Conservation (phyloP, 2,797 vertebrate species). For the Alosa sapidissima region DNA sequence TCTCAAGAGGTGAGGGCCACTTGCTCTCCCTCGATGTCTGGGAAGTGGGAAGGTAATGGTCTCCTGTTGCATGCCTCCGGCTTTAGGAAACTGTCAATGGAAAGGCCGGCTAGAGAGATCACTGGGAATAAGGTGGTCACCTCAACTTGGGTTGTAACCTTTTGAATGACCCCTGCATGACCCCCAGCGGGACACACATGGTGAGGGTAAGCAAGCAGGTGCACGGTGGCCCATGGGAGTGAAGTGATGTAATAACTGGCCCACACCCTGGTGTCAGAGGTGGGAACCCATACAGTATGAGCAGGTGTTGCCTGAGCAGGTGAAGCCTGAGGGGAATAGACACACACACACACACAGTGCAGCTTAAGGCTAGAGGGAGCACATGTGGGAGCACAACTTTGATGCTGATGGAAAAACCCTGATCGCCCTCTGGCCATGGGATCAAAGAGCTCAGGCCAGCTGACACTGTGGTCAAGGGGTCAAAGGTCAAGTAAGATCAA, state of each 20-base stretch:
- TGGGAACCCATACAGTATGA: neutral
- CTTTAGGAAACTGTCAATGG: neutral
- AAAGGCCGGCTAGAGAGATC: neutral
- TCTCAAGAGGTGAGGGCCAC: neutral
- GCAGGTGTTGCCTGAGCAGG: neutral
- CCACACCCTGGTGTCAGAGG: constrained; percentile 6
- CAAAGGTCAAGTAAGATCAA: constrained; percentile 40
- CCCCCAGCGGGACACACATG: neutral
- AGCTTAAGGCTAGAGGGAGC: constrained; percentile 33
- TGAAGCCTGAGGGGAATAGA: neutral
- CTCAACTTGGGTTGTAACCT: neutral
- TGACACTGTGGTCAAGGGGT: constrained; percentile 31
- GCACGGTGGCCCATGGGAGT: neutral
- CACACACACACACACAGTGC: constrained; percentile 24
- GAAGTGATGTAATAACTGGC: neutral
- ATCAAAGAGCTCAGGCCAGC: constrained; percentile 42
- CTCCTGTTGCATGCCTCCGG: neutral
- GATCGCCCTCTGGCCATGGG: constrained; percentile 17
- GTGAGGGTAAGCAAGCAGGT: neutral
- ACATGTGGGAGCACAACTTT: constrained; percentile 35
- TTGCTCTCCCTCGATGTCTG: neutral
- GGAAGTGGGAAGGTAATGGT: neutral
- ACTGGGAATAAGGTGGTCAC: neutral
- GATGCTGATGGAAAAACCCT: constrained; percentile 19
- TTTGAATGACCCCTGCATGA: neutral